A percentile compares a stretch with the other conserved stretches of the same genome.
phyloP scores from a whole-genome alignment of 2,113 vertebrate species.

The Eulacestoma nigropectus region DNA sequence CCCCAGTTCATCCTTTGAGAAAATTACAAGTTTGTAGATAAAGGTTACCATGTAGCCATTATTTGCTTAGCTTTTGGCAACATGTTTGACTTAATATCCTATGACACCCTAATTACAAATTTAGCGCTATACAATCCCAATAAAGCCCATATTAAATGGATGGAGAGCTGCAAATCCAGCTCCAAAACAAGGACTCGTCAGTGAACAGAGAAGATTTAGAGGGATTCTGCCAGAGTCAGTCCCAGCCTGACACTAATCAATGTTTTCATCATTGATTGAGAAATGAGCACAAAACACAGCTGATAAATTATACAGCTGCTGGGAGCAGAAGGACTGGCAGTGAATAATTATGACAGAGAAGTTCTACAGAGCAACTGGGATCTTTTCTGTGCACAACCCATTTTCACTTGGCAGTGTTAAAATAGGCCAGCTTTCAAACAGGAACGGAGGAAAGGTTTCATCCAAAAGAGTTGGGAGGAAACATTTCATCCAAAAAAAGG shows the following conservation, averaged over 20 bases:
- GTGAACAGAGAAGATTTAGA: slow-evolving; percentile 4
- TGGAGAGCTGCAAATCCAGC: slow-evolving; percentile 37
- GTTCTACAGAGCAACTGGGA: not conserved
- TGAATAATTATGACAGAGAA: not conserved
- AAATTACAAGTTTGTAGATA: not conserved
- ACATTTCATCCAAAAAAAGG: not conserved
- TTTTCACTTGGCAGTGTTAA: not conserved
- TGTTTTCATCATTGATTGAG: slow-evolving; percentile 60
- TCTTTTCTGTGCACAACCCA: not conserved
- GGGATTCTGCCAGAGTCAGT: not conserved
- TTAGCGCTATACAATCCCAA: slow-evolving; percentile 6
- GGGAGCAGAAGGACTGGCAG: slow-evolving; percentile 14
- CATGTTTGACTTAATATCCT: not conserved
- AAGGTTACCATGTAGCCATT: slow-evolving; percentile 28
- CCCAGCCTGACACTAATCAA: slow-evolving; percentile 58
- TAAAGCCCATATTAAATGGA: slow-evolving; percentile 15
- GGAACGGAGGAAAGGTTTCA: not conserved
- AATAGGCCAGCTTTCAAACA: slow-evolving; percentile 7
- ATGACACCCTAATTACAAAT: slow-evolving; percentile 55
- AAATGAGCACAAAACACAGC: slow-evolving; percentile 60
- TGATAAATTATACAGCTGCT: slow-evolving; percentile 55
- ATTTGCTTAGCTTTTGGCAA: slow-evolving; percentile 38
- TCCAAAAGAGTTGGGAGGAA: not conserved
- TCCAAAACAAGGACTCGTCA: slow-evolving; percentile 21
- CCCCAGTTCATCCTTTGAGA: not conserved